Conservation (phyloP, 1,140 invertebrate genomes). For the Micrasema minimum region DNA sequence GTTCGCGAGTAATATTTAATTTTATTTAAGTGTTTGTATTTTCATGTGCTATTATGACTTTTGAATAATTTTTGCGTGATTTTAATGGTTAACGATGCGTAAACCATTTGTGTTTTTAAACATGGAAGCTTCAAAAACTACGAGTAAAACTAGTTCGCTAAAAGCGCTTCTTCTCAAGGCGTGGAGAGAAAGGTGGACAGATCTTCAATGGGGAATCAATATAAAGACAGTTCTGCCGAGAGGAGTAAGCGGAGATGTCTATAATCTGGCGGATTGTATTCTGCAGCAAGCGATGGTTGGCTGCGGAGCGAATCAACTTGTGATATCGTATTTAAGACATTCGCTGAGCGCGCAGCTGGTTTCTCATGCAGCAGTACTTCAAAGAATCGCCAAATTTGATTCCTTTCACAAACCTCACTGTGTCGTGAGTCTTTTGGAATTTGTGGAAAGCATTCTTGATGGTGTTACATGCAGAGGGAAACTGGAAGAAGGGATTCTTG, state of each 20-base stretch:
- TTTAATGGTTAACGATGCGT: slow-evolving; percentile 45
- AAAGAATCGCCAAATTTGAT: slow-evolving; percentile 89
- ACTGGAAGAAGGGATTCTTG: slow-evolving; percentile 82
- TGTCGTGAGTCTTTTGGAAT: slow-evolving; percentile 85
- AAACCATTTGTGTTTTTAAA: slow-evolving; percentile 47
- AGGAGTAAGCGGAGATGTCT: slow-evolving; percentile 90
- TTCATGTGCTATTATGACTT: not conserved
- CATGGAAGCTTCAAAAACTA: slow-evolving; percentile 79
- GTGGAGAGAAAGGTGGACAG: slow-evolving; percentile 94
- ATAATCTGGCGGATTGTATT: slow-evolving; percentile 92
- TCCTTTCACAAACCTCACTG: slow-evolving; percentile 90
- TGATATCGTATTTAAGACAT: slow-evolving; percentile 92
- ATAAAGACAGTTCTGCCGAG: slow-evolving; percentile 89
- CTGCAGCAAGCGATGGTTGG: slow-evolving; percentile 92
- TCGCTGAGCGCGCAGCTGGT: slow-evolving; percentile 90
- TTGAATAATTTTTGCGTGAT: slow-evolving; percentile 2
- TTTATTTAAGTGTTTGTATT: not conserved
- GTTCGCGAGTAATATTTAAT: not conserved
- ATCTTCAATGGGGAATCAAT: slow-evolving; percentile 95
- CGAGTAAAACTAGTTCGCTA: slow-evolving; percentile 85
- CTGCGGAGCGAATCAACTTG: slow-evolving; percentile 88
- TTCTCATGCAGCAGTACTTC: slow-evolving; percentile 88
- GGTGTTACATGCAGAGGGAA: slow-evolving; percentile 77
- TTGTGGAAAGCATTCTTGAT: slow-evolving; percentile 83
- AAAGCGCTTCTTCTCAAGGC: slow-evolving; percentile 87